A percentile compares a stretch with the other conserved stretches of the same genome.
phyloP scores from a whole-genome alignment of 2,113 vertebrate species.

The Festucalex cinctus region DNA sequence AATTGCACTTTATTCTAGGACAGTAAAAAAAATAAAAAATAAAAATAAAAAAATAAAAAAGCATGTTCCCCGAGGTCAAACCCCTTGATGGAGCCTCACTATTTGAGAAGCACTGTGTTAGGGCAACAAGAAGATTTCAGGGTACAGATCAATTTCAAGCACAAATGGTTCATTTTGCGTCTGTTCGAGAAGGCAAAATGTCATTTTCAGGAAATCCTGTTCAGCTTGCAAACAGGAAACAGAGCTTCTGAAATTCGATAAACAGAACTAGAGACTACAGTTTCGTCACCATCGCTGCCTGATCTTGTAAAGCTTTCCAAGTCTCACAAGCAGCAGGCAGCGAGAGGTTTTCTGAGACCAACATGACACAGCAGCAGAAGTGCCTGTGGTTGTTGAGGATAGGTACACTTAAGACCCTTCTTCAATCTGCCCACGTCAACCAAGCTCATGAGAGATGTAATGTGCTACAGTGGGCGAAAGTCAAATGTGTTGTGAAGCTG shows the following conservation, averaged over 20 bases:
- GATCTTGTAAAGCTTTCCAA: not conserved
- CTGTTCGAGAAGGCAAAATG: conserved; percentile 27
- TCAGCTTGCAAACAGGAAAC: conserved; percentile 45
- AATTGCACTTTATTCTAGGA: too few species aligned
- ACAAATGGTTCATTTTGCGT: not conserved
- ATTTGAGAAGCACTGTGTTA: not conserved
- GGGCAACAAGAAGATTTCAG: not conserved
- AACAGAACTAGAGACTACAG: not conserved
- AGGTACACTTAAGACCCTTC: conserved; percentile 34
- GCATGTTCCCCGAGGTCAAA: too few species aligned
- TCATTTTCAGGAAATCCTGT: conserved; percentile 46
- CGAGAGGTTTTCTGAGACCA: not conserved
- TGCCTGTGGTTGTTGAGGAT: conserved; percentile 32
- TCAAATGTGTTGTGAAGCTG: not conserved
- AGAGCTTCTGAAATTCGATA: conserved; percentile 37
- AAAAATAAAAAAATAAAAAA: too few species aligned
- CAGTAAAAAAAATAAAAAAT: too few species aligned
- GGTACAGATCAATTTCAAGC: not conserved
- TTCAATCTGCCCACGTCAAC: not conserved
- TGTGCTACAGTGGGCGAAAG: not conserved
- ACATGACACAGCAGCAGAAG: conserved; percentile 7
- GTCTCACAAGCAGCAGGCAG: conserved; percentile 6
- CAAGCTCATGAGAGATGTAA: not conserved
- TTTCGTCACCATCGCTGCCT: conserved; percentile 16
- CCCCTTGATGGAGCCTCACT: too few species aligned